Base-by-base conservation (phyloP, 2,113 vertebrate genomes). In the Hiodon alosoides region DNA sequence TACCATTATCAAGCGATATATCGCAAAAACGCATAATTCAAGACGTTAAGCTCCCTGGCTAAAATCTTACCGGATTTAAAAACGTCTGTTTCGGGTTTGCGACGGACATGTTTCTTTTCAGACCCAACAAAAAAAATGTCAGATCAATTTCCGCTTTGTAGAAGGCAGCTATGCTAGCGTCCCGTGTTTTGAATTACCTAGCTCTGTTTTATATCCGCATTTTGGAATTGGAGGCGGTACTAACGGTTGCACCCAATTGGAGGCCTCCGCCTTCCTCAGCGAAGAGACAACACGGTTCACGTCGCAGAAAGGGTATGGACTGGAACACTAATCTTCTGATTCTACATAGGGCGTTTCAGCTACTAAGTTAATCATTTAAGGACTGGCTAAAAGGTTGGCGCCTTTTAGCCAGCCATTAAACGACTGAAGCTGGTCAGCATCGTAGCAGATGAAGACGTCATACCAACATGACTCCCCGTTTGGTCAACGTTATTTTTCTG, bases 31-130 rank as follows among this genome's bases (percentile, higher is more conserved):
- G 48, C 68, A 7, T 76, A 46, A 46, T 17, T 17, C 8, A n/a
- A 16, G 50, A 14, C n/a, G 8, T 31, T 47, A 8, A 58, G 55
- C 11, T 31, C 10, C 31, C 46, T 16, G 52, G 55, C 17, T 71
- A 9, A 0, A 14, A 48, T 83, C 86, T 86, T 68, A 92, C 90
- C 81, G 86, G 90, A 64, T 84, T 88, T 1, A 77, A 1, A 65
- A 91, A 80, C 0, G 82, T 81, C 74, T 90, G 91, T 71, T 85
- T 91, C 57, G 88, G 81, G 47, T 75, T 81, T 2, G 81, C 82
- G 64, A 80, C 16, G 0, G 89, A 85, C 90, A 91, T 91, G 8
- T 76, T 70, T 10, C 13, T 51, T 10, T 69, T n/a, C 16, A 16
- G 7, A 17, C 9, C 51, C 6, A 13, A 14, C 11, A 53, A 62